phyloP scores from a whole-genome alignment of 2,888 invertebrate species.

The Brachycybe producta region DNA sequence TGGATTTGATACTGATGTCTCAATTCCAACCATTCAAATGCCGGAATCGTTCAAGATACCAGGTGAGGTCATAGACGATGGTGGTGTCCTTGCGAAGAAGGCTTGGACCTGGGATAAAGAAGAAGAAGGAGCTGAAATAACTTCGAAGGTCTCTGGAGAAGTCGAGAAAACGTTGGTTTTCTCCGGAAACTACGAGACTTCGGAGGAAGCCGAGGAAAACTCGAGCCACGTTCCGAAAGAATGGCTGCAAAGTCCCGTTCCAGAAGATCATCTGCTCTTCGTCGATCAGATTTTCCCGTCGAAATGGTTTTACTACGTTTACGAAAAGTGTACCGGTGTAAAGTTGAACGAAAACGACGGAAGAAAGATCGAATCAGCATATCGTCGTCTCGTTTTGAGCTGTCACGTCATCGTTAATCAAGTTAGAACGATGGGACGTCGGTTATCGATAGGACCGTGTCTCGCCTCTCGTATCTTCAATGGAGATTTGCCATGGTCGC shows the following conservation, averaged over 20 bases:
- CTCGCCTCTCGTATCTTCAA: conserved; percentile 29
- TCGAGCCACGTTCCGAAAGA: not conserved
- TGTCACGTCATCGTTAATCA: conserved; percentile 28
- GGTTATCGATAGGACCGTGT: conserved; percentile 4
- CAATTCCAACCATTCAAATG: too few relatives aligned
- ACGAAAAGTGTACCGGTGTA: not conserved
- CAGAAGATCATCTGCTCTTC: not conserved
- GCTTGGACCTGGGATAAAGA: too few relatives aligned
- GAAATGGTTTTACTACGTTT: not conserved
- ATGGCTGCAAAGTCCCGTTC: conserved; percentile 9
- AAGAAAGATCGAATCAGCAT: conserved; percentile 25
- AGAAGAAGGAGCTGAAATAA: not conserved
- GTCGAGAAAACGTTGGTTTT: too few relatives aligned
- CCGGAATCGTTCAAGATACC: too few relatives aligned
- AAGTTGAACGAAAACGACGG: not conserved
- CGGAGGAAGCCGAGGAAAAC: not conserved
- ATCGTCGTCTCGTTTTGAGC: conserved; percentile 31
- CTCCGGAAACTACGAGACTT: too few relatives aligned
- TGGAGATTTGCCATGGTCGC: conserved; percentile 33
- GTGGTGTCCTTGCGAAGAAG: too few relatives aligned
- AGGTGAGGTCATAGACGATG: too few relatives aligned
- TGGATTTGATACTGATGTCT: too few relatives aligned
- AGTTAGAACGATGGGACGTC: conserved; percentile 20
- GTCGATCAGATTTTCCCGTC: conserved; percentile 1
- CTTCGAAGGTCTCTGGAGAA: not conserved